A percentile compares a stretch with the other conserved stretches of the same genome.
These are phyloP conservation scores for Trissolcus basalis DNA, from an alignment of 1,140 invertebrate genomes.

Conservation along the genomic window DNA sequence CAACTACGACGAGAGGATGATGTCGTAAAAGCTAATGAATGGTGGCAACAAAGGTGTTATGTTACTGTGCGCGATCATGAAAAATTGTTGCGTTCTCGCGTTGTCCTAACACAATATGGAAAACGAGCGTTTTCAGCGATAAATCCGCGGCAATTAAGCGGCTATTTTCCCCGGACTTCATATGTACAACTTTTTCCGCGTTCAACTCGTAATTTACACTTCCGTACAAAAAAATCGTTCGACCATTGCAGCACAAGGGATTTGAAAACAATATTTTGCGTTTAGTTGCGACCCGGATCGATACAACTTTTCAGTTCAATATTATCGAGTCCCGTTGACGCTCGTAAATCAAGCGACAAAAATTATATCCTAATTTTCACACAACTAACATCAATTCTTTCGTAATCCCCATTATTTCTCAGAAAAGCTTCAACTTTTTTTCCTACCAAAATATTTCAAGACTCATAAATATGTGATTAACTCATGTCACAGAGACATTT, in stretches of 20 bases:
- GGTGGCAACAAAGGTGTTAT: no score
- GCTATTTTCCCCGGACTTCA: conserved; percentile 1
- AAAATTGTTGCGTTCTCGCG: not conserved
- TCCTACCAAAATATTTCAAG: no score
- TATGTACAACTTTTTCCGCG: conserved; percentile 12
- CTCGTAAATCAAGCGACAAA: conserved; percentile 28
- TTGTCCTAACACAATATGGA: not conserved
- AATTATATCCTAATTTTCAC: conserved; percentile 19
- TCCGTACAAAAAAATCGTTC: conserved; percentile 15
- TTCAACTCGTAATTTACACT: conserved; percentile 16
- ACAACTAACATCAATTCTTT: conserved; percentile 4
- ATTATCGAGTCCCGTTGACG: conserved; percentile 24
- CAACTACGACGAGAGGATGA: no score
- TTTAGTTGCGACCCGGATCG: conserved; percentile 21
- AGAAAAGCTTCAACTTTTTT: no score
- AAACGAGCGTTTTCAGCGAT: not conserved
- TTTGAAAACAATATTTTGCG: conserved; percentile 39
- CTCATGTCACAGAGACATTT: no score
- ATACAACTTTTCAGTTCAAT: conserved; percentile 33
- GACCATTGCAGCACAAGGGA: conserved; percentile 3
- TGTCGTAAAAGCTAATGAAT: no score
- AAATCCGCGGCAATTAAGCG: conserved; percentile 1
- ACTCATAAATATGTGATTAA: no score
- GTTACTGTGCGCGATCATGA: no score
- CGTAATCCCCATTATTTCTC: no score